Conservation (phyloP, 2,888 invertebrate species). For the Clistopyga incitator region DNA sequence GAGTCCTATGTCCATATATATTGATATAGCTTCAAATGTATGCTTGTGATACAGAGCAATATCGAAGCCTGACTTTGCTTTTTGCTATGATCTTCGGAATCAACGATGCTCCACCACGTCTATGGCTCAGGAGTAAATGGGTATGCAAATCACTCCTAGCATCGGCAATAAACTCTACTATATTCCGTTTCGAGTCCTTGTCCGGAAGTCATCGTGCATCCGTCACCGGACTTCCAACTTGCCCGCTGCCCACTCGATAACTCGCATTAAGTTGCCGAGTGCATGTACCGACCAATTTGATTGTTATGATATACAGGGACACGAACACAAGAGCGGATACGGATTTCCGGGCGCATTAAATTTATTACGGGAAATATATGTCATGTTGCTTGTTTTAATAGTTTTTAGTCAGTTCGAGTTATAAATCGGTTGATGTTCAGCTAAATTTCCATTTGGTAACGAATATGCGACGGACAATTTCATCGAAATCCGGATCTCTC, state of each 20-base stretch:
- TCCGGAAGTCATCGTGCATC: background rate
- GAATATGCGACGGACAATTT: too few relatives aligned
- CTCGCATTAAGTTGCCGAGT: constrained; percentile 1
- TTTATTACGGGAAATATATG: too few relatives aligned
- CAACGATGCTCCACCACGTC: constrained; percentile 12
- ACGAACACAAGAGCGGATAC: background rate
- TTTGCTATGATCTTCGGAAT: constrained; percentile 33
- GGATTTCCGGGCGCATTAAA: background rate
- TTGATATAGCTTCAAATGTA: too few relatives aligned
- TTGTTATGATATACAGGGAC: constrained; percentile 1
- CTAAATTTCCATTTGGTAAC: too few relatives aligned
- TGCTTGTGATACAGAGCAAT: too few relatives aligned
- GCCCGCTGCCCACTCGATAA: constrained; percentile 3
- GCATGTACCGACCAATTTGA: background rate
- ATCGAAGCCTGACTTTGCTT: background rate
- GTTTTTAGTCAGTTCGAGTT: too few relatives aligned
- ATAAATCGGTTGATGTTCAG: too few relatives aligned
- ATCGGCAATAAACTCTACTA: constrained; percentile 31
- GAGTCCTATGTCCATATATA: too few relatives aligned
- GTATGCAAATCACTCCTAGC: constrained; percentile 61
- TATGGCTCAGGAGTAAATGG: constrained; percentile 49
- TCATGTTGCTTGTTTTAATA: background rate
- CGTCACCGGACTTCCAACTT: constrained; percentile 28
- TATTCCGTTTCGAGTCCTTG: constrained; percentile 16
- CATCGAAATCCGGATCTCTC: too few relatives aligned